Evolutionary conservation across 23 tunicate species (phyloP), one percentile per base, ranked within the genome.

Genomic region (Corella eumyota): DNA sequence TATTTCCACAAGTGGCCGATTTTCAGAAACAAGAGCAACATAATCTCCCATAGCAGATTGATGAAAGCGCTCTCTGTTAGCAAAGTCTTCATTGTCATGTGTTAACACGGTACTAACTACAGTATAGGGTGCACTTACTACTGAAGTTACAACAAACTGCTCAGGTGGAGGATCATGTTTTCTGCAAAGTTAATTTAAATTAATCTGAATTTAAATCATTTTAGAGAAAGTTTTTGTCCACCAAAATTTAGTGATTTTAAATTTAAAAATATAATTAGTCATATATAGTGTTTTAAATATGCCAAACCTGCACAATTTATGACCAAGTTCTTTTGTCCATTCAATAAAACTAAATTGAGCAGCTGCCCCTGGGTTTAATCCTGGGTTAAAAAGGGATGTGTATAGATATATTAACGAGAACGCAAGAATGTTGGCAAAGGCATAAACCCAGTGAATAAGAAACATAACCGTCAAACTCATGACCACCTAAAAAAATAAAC

Each of bases 371-470:
- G 96, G 96, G 31, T 72, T 67, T 33, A 88, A 62, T 4, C 88
- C 88, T 29, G 87, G 88, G 56, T 57, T 72, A 54, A 62, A 55
- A 32, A 80, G 71, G 9, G 96, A 72, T 15, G 85, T 88, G 58
- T 88, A 88, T 48, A 88, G 31, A 44, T 69, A 78, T 21, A 88
- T 50, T 34, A 88, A 54, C 24, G 75, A 33, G 58, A 88, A 88
- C 6, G 76, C 86, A 23, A 82, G 79, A 34, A 88, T 88, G 66
- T 88, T 88, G 61, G 78, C 71, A 32, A 88, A 72, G n/a, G 87
- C 86, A 61, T 88, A 88, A 45, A 88, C 62, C 96, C 96, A 88
- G 66, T 88, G 68, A 37, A 88, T 88, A 51, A 88, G 77, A 34
- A 88, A 88, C 96, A 88, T 88, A 22, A 88, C 77, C 36, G 73